Base-by-base conservation (phyloP, 23 tunicate species). In the Trididemnum nubilum region DNA sequence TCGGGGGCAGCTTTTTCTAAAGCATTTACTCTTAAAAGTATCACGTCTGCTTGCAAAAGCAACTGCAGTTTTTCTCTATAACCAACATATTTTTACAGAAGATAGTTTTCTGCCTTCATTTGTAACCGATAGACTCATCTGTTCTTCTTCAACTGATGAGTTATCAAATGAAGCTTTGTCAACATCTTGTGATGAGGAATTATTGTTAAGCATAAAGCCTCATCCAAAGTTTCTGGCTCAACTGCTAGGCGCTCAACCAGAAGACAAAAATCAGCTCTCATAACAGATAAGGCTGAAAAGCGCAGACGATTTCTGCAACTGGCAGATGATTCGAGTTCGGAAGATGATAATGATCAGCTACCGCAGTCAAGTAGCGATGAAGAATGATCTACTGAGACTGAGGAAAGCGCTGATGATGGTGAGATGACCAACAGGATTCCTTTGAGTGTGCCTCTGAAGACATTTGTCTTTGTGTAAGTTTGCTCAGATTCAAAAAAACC, bases 1-100 rank as follows among this genome's bases (percentile, higher is more conserved):
- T 39, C 83, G 1, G 83, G 65, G n/a, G 36, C 22, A 19, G 86
- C 86, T 2, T 81, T 70, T 36, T 24, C 32, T 5, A 69, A 69
- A 69, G 75, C n/a, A n/a, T n/a, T n/a, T n/a, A 81, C 7, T 26
- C 71, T 81, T 24, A 57, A 65, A 71, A 81, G 71, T 57, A 81
- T 81, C 24, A 81, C 80, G 12, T 74, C 65, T 39, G 80, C 80
- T 28, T 74, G n/a, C 39, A 15, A 74, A 32, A 25, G 60, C 80
- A 74, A 74, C 80, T 12, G 65, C 65, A 74, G 39, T 74, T 74
- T 74, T 7, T 74, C 80, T 65, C 9, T 74, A 37, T 74, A 74
- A 74, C 35, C 61, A 24, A 12, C 36, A 74, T 22, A 27, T 39
- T 21, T 74, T 74, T 49, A 39, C 80, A 4, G 80, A 74, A 37